Base-by-base conservation (phyloP, 1,140 invertebrate genomes). In the Holcopasites calliopsidis region DNA sequence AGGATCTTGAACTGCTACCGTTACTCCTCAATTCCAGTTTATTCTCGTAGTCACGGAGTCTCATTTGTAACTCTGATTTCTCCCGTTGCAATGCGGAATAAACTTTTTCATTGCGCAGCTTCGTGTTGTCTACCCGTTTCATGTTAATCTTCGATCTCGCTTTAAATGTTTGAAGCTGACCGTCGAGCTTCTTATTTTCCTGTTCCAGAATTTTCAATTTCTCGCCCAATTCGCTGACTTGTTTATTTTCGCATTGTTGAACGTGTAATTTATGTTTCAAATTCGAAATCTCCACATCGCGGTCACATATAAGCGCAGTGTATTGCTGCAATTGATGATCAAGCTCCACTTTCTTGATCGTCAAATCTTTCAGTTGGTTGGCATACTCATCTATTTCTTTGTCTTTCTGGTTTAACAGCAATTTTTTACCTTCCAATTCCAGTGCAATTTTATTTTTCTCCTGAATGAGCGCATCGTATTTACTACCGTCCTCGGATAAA, bases 301-400 rank as follows among this genome's bases (percentile, higher is more conserved):
- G 11, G 6, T 64, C 18, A 38, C 28, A 33, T 21, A 90, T 85
- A 50, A 83, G 65, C 1, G 62, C 16, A 2, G 84, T 82, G 16
- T 87, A 72, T 0, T 90, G 86, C 0, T 85, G 70, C 58, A 85
- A 82, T 38, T 90, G 87, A 21, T 79, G 55, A 42, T 90, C 85
- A 1, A 91, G 64, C 49, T 90, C 87, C 21, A 61, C 40, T 26
- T 88, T 86, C 10, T 54, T 79, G 2, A 18, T 16, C 10, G 13
- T 69, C 1, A 89, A 33, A n/a, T 71, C 55, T 26, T 80, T 55
- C 0, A 77, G 84, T 69, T 47, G 26, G 13, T 3, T 28, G 0
- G 40, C 8, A 35, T 74, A 38, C 31, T 55, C 62, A 31, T 60
- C 26, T 0, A 85, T 54, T 11, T 87, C 81, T 11, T 64, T 77